phyloP scores from a whole-genome alignment of 2,888 invertebrate species.

The Cistogaster globosa region DNA sequence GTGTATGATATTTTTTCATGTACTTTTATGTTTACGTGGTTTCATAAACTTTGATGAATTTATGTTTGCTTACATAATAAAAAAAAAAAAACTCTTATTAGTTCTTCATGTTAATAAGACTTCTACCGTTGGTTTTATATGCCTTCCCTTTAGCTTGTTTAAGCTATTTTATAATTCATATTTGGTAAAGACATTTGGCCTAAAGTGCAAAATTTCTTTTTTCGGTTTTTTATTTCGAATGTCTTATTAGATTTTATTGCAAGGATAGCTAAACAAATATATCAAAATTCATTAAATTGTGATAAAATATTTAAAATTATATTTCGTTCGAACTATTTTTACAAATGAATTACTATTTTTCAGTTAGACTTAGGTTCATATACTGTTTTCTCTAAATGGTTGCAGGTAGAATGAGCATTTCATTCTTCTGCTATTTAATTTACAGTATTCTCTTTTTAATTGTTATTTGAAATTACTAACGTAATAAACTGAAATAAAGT shows the following conservation, averaged over 20 bases:
- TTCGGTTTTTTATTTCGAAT: background rate
- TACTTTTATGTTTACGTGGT: background rate
- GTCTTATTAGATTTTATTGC: too few relatives aligned
- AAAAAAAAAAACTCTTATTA: background rate
- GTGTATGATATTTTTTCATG: constrained; percentile 1
- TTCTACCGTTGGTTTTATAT: constrained; percentile 10
- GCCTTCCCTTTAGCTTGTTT: constrained; percentile 42
- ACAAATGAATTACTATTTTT: too few relatives aligned
- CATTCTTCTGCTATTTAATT: too few relatives aligned
- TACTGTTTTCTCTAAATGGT: too few relatives aligned
- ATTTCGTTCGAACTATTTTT: too few relatives aligned
- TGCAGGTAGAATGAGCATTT: too few relatives aligned
- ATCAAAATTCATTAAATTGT: background rate
- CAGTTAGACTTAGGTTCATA: too few relatives aligned
- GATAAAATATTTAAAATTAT: background rate
- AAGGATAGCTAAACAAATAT: background rate
- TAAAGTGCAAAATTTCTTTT: background rate
- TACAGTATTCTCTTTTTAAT: too few relatives aligned
- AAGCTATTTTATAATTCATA: constrained; percentile 38
- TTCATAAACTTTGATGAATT: constrained; percentile 16
- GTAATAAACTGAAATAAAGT: too few relatives aligned
- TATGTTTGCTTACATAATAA: background rate
- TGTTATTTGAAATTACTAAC: too few relatives aligned
- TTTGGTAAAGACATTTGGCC: constrained; percentile 40
- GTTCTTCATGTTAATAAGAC: background rate